These are phyloP conservation scores for Larimichthys crocea DNA, from an alignment of 2,113 vertebrate genomes.

Conservation along the genomic window DNA sequence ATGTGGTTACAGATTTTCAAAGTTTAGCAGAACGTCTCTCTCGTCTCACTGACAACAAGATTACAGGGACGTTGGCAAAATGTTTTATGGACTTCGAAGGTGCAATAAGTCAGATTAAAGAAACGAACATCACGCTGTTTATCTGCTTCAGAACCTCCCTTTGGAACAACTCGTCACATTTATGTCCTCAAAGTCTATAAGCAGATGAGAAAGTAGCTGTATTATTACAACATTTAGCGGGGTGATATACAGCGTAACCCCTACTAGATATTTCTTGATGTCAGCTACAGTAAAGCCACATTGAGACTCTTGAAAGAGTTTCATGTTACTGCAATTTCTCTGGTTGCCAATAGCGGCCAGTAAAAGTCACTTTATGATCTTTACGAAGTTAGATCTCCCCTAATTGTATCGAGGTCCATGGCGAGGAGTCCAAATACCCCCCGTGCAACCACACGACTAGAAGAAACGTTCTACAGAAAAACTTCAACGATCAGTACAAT, in stretches of 20 bases:
- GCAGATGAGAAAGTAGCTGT: not conserved
- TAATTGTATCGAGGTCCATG: no score
- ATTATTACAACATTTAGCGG: not conserved
- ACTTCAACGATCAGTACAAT: no score
- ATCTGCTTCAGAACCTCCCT: not conserved
- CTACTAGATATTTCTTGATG: not conserved
- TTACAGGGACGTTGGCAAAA: conserved; percentile 11
- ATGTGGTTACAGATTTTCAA: conserved; percentile 29
- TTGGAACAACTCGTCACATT: not conserved
- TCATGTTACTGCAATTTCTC: conserved; percentile 6
- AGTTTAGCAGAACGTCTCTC: not conserved
- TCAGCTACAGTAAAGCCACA: not conserved
- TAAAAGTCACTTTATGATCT: not conserved
- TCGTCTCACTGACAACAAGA: conserved; percentile 37
- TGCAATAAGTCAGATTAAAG: not conserved
- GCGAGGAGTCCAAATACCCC: no score
- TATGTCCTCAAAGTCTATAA: not conserved
- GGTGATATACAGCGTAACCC: not conserved
- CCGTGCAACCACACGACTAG: no score
- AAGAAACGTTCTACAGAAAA: no score
- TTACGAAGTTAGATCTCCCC: not conserved
- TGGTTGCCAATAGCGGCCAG: not conserved
- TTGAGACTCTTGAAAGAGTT: not conserved
- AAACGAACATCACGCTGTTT: not conserved
- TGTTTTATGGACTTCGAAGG: conserved; percentile 16